Conservation (phyloP, 64 coral and sea anemone genomes). For the Montipora efflorescens region DNA sequence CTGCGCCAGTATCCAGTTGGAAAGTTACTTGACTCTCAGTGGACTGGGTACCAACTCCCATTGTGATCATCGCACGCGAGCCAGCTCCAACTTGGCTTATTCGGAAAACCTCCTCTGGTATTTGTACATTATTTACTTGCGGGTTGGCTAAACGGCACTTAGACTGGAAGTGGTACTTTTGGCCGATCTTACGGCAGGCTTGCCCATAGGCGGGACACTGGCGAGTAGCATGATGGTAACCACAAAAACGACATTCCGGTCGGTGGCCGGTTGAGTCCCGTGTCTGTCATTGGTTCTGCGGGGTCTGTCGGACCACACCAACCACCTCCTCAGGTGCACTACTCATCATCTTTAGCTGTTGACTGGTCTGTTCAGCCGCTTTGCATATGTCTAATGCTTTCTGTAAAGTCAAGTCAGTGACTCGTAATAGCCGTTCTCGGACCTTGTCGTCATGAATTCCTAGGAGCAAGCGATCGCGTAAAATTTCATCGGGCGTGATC, state of each 20-base stretch:
- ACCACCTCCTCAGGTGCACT: conserved; percentile 57
- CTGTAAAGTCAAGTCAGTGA: conserved; percentile 47
- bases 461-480: too few species aligned
- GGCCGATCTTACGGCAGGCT: background rate
- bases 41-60: too few species aligned
- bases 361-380: conserved; percentile 66
- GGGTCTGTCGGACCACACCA: background rate
- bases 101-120: too few species aligned
- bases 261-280: conserved; percentile 3
- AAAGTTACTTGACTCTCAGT: background rate
- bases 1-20: background rate
- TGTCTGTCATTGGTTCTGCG: conserved; percentile 1
- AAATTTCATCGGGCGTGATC: too few species aligned
- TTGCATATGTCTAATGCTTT: conserved; percentile 72
- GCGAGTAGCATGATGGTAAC: too few species aligned
- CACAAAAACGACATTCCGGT: conserved; percentile 56
- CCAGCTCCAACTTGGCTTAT: too few species aligned
- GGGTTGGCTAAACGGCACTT: background rate
- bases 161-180: conserved; percentile 49
- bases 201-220: conserved; percentile 36
- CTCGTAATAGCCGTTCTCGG: conserved; percentile 61
- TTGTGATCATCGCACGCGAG: too few species aligned
- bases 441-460: too few species aligned
- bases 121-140: too few species aligned
- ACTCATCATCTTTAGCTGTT: conserved; percentile 48